Base-by-base conservation (phyloP, 2,888 invertebrate genomes). In the Apoda limacodes region DNA sequence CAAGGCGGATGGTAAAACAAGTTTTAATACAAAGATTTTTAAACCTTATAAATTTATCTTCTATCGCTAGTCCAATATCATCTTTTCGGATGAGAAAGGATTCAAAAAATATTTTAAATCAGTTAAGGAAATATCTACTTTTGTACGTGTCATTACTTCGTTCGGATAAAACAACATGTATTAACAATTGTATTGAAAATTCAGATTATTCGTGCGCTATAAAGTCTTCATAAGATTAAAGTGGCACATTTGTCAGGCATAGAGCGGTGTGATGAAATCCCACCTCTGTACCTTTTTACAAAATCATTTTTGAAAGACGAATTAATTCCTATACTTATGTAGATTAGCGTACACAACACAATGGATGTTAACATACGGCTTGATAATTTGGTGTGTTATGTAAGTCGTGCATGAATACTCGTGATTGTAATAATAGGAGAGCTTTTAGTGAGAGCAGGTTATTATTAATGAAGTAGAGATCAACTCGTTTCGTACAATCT, bases 291-390 rank as follows among this genome's bases (percentile, higher is more conserved):
- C 40, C 61, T 72, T 74, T 74, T 66, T 66, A 71, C 62, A 65
- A 62, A 75, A 66, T 63, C 63, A 59, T 64, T 74, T 72, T 75
- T 71, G 75, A 68, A 75, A 74, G 68, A 64, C 58, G 69, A 64
- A 74, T 78, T 76, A 78, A 78, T 78, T 72, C 72, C 72, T 74
- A 74, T 76, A 78, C 75, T 78, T 78, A 76, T 74, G 72, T 72
- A 76, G 72, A 78, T 76, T 72, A 72, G 62, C 57, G 64, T 44
- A 58, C 52, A 55, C 46, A 52, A 56, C 60, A 78, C 78, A 78
- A 78, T 76, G 55, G 74, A 65, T 52, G 64, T 64, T 69, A 70
- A 70, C 66, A 65, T 65, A 66, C 64, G 47, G 60, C 49, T 57
- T 62, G 59, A 71, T 74, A 74, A 75, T 78, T 76, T 67, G 50